A percentile compares a stretch with the other conserved stretches of the same genome.
These are phyloP conservation scores for Serranus cabrilla DNA, from an alignment of 2,797 vertebrate genomes.

Conservation along the genomic window DNA sequence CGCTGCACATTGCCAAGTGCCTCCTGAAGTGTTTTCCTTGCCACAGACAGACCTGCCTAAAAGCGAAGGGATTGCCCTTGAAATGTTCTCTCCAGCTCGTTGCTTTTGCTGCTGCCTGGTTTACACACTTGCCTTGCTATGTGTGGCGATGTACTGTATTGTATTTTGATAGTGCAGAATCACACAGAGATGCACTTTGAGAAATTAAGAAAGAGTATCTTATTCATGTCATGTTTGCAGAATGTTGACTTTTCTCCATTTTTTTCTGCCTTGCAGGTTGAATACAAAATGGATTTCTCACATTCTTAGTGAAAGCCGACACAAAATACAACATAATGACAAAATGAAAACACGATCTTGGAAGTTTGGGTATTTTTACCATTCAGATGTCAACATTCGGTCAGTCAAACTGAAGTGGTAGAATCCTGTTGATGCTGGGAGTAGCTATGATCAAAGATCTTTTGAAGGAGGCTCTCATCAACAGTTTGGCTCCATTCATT, in stretches of 20 bases:
- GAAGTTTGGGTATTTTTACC: constrained; percentile 1
- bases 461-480: constrained; percentile 35
- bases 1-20: constrained; percentile 65
- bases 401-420: constrained; percentile 5
- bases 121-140: constrained; percentile 18
- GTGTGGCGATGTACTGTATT: constrained; percentile 14
- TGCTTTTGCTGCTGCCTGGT: constrained; percentile 40
- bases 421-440: constrained; percentile 15
- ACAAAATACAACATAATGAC: constrained; percentile 3
- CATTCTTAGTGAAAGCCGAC: neutral
- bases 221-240: constrained; percentile 17
- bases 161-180: constrained; percentile 20
- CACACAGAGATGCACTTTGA: constrained; percentile 18
- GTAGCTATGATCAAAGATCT: constrained; percentile 26
- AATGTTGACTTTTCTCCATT: constrained; percentile 16
- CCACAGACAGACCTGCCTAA: constrained; percentile 67
- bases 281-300: constrained; percentile 22
- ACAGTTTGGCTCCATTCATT: constrained; percentile 23
- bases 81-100: constrained; percentile 57
- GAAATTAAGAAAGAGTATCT: constrained; percentile 17
- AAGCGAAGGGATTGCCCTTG: constrained; percentile 73
- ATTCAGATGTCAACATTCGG: constrained; percentile 30
- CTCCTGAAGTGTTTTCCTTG: constrained; percentile 65
- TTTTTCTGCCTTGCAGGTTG: neutral
- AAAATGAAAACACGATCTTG: constrained; percentile 16